Conservation (phyloP, 2,888 invertebrate species). For the Athalia cordata region DNA sequence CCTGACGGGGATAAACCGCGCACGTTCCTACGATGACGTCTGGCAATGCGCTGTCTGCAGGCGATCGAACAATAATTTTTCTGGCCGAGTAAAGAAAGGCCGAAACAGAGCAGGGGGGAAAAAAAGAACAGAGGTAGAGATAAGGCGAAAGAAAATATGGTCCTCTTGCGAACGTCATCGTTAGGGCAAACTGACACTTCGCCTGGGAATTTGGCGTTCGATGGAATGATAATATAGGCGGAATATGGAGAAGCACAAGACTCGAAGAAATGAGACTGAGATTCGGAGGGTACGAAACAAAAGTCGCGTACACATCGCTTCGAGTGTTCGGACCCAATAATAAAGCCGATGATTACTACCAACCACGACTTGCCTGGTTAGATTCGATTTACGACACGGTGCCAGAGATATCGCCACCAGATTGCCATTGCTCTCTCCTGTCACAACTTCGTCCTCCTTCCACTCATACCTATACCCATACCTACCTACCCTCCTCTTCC, state of each 20-base stretch:
- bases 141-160: no score
- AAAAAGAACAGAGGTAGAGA: not conserved
- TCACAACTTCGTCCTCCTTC: slow-evolving; percentile 16
- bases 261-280: no score
- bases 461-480: no score
- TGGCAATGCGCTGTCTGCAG: no score
- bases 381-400: slow-evolving; percentile 55
- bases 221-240: no score
- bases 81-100: no score
- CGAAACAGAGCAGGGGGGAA: not conserved
- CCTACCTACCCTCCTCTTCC: slow-evolving; percentile 35
- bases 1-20: slow-evolving; percentile 13
- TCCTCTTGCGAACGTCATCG: slow-evolving; percentile 6
- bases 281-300: not conserved
- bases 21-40: not conserved
- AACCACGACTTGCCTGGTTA: slow-evolving; percentile 44
- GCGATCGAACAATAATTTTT: no score
- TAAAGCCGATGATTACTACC: slow-evolving; percentile 36
- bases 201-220: no score
- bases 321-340: slow-evolving; percentile 33
- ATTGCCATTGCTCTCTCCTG: slow-evolving; percentile 50
- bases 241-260: no score
- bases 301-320: slow-evolving; percentile 1
- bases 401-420: slow-evolving; percentile 58
- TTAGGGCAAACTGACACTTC: not conserved